phyloP scores from a whole-genome alignment of 2,888 invertebrate species.

The Metallyticus violacea region DNA sequence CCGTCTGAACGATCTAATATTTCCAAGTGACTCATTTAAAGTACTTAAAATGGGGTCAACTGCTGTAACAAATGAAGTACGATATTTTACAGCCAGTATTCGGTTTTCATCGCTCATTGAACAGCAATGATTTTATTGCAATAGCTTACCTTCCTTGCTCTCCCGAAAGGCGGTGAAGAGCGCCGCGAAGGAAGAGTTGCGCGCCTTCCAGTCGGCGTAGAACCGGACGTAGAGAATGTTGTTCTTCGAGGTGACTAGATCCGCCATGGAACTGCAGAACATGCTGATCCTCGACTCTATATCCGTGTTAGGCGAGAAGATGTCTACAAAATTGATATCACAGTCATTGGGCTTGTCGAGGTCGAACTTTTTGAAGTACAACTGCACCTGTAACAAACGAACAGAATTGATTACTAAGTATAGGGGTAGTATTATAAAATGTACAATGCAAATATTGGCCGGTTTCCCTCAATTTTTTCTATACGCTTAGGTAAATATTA shows the following conservation, averaged over 20 bases:
- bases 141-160: slow-evolving; percentile 47
- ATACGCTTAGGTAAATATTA: no score
- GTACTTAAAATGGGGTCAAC: no score
- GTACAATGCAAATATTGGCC: no score
- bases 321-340: slow-evolving; percentile 70
- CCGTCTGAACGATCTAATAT: no score
- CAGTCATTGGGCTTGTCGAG: slow-evolving; percentile 75
- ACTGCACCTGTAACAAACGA: slow-evolving; percentile 57
- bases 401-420: no score
- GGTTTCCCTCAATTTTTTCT: no score
- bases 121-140: no score
- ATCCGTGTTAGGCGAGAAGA: slow-evolving; percentile 64
- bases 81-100: no score
- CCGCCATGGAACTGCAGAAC: slow-evolving; percentile 86
- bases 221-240: slow-evolving; percentile 74
- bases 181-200: slow-evolving; percentile 65
- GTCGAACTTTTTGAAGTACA: slow-evolving; percentile 63
- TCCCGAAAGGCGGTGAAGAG: slow-evolving; percentile 74
- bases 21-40: no score
- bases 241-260: slow-evolving; percentile 64
- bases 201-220: slow-evolving; percentile 60
- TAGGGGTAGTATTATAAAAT: no score
- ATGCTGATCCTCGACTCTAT: slow-evolving; percentile 60
- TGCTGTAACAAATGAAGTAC: no score
- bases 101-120: no score